Percentiles rank a stretch among this genome's conserved stretches.
Evolutionary conservation across 2,797 vertebrate species (phyloP).

Genomic region (Telmatherina bonti): DNA sequence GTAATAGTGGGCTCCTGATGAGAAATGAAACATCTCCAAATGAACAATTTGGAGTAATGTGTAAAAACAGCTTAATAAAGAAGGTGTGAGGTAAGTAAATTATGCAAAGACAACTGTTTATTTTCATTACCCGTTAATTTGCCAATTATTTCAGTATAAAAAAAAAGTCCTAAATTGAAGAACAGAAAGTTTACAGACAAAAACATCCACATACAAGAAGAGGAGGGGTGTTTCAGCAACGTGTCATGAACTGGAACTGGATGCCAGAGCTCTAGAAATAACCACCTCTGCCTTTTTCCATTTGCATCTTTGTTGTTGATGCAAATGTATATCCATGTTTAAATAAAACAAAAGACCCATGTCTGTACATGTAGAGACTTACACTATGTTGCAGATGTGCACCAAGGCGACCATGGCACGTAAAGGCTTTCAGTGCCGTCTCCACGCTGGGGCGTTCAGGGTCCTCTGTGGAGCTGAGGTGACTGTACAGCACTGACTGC

Average conservation of each 20-base stretch:
- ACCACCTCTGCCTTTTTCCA: neutral
- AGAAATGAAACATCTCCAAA: neutral
- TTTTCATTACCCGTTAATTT: neutral
- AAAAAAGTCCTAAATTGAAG: too few relatives aligned
- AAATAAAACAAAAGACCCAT: neutral
- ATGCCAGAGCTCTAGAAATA: neutral
- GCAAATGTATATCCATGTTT: neutral
- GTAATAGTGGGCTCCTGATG: neutral
- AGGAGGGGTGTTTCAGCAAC: too few relatives aligned
- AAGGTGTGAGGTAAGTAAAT: neutral
- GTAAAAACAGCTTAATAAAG: neutral
- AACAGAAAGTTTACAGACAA: too few relatives aligned
- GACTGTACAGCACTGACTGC: conserved; percentile 82
- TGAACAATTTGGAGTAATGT: neutral
- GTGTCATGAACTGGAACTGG: too few relatives aligned
- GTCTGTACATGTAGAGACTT: conserved; percentile 32
- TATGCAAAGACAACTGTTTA: neutral
- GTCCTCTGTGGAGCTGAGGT: conserved; percentile 74
- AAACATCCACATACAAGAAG: too few relatives aligned
- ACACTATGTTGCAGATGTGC: conserved; percentile 91
- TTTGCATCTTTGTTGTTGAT: neutral
- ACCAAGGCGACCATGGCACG: conserved; percentile 83
- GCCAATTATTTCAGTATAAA: neutral
- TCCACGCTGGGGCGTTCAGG: conserved; percentile 68
- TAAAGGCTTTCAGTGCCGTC: conserved; percentile 86